These are phyloP conservation scores for Ranitomeya variabilis DNA, from an alignment of 2,113 vertebrate genomes.

Conservation along the genomic window DNA sequence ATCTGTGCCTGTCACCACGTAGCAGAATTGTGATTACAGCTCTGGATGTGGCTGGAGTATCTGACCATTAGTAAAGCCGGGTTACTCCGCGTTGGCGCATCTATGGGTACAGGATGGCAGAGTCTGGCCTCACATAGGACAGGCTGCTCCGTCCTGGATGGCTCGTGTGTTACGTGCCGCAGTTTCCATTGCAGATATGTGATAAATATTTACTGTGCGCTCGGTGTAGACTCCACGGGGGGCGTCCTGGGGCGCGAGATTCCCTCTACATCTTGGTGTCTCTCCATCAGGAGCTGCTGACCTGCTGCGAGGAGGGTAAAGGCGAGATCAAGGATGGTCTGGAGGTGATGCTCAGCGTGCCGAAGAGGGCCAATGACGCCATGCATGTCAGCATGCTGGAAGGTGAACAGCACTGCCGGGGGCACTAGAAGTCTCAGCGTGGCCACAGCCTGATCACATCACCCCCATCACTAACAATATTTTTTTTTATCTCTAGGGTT, in stretches of 20 bases:
- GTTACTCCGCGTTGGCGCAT: no score
- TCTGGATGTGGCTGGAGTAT: background rate
- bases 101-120: no score
- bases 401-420: slow-evolving; percentile 71
- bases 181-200: background rate
- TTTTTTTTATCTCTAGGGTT: slow-evolving; percentile 74
- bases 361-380: slow-evolving; percentile 96
- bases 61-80: background rate
- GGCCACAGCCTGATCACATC: background rate
- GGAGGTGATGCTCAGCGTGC: slow-evolving; percentile 97
- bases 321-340: slow-evolving; percentile 96
- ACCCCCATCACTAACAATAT: background rate
- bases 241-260: background rate
- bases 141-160: background rate
- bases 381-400: slow-evolving; percentile 99
- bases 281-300: slow-evolving; percentile 86
- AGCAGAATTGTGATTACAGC: background rate
- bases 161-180: background rate
- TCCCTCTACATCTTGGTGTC: slow-evolving; percentile 26
- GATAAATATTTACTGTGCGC: background rate
- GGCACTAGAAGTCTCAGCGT: background rate
- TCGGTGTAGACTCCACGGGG: background rate
- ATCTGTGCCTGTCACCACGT: no score
- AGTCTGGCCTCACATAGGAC: background rate
- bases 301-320: slow-evolving; percentile 97